Evolutionary conservation across 2,797 vertebrate species (phyloP), one percentile per base, ranked within the genome.

Genomic region (Selene dorsalis): DNA sequence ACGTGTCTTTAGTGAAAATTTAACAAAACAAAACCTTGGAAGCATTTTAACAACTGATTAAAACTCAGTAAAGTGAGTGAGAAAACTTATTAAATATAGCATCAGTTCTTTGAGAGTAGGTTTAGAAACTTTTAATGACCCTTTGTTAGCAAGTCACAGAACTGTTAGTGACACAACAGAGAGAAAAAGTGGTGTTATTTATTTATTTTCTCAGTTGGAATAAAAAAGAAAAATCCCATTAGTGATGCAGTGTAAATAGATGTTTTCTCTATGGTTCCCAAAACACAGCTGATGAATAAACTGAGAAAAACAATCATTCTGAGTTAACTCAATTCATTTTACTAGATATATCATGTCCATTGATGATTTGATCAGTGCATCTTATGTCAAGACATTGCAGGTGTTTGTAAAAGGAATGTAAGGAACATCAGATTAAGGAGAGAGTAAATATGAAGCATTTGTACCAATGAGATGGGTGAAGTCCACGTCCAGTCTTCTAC

Each of bases 381-480:
- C 73, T 30, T 30, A n/a, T n/a, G n/a, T n/a, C 76, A 79, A 84
- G 53, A 57, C 68, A 79, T 79, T 89, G 87, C 87, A 91, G 81
- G 83, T 90, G 84, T 83, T 85, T 84, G 70, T 73, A 74, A 68
- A 63, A 14, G 26, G 57, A 43, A 77, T 48, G 20, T 9, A 7
- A 48, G 18, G n/a, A 2, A 17, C 20, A 48, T 20, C 17, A 53
- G 60, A 76, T 43, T 2, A 58, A 3, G 1, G 12, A 52, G 48
- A 20, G 13, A 32, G 8, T 38, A 64, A 69, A 65, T 14, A 48
- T 6, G 4, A 53, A 52, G 18, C 4, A 24, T 0, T 5, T 4
- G 56, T 96, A 99, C 98, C 98, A 84, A 99, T 88, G 26, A 99
- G 95, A 62, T 96, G 96, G 39, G 94, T 96, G 73, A 99, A 96